Percentiles rank a stretch among this genome's conserved stretches.
Evolutionary conservation across 2,888 invertebrate genomes (phyloP).

Genomic region (Nomada fabriciana): DNA sequence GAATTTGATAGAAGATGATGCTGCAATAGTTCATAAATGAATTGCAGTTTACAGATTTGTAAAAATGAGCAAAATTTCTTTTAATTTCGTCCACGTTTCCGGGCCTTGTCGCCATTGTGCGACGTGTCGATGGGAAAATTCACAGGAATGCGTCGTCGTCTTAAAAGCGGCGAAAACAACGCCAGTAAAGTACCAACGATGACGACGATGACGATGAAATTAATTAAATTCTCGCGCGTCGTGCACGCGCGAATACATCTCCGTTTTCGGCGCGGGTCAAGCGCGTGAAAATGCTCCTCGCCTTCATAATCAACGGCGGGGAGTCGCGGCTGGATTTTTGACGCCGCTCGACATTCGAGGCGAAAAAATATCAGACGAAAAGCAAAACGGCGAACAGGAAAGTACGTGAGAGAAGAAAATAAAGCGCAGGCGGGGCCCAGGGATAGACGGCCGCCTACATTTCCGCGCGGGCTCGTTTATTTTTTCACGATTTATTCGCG

Average conservation of each 20-base stretch:
- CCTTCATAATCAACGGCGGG: not conserved
- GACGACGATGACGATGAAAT: not conserved
- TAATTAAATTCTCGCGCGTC: slow-evolving; percentile 17
- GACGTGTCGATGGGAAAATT: not conserved
- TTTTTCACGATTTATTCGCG: slow-evolving; percentile 65
- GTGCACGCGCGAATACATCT: not conserved
- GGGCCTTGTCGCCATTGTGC: no score
- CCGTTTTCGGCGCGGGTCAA: not conserved
- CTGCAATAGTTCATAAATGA: no score
- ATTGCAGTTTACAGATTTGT: no score
- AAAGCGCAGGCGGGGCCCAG: not conserved
- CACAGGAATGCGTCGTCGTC: not conserved
- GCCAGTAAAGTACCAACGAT: not conserved
- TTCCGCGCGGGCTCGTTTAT: slow-evolving; percentile 57
- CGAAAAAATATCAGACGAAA: not conserved
- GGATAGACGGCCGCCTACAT: slow-evolving; percentile 5
- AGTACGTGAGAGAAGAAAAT: slow-evolving; percentile 5
- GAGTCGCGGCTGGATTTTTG: not conserved
- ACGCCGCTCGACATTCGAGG: not conserved
- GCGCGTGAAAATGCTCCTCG: not conserved
- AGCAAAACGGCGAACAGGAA: not conserved
- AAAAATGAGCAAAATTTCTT: no score
- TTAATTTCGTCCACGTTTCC: no score
- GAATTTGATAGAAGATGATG: no score
- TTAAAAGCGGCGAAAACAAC: not conserved